Conservation (phyloP, 1,140 invertebrate species). For the Drosophila guanche region DNA sequence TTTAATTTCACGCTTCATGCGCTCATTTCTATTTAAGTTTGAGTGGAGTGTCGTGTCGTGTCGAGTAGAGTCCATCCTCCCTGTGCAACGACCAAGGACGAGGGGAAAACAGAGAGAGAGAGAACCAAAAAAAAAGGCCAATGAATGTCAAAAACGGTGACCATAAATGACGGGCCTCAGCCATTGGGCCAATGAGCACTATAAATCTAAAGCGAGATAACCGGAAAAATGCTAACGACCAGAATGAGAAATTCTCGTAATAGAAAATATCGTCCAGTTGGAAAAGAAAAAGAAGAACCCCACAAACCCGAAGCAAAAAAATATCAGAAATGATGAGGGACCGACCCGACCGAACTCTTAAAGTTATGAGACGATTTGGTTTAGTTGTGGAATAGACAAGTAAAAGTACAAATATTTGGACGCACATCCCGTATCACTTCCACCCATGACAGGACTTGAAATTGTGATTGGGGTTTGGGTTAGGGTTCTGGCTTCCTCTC, state of each 20-base stretch:
- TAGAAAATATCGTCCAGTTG: constrained; percentile 34
- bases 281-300: constrained; percentile 4
- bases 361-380: constrained; percentile 65
- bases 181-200: constrained; percentile 58
- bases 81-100: constrained; percentile 16
- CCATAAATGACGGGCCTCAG: constrained; percentile 68
- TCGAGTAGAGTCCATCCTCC: constrained; percentile 11
- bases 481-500: not conserved
- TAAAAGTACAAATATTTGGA: constrained; percentile 65
- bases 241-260: constrained; percentile 3
- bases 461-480: constrained; percentile 7
- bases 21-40: constrained; percentile 81
- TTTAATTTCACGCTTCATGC: constrained; percentile 81
- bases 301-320: constrained; percentile 29
- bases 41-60: constrained; percentile 65
- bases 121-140: constrained; percentile 52
- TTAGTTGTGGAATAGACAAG: constrained; percentile 33
- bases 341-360: constrained; percentile 5
- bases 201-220: constrained; percentile 62
- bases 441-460: constrained; percentile 22
- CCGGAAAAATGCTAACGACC: constrained; percentile 55
- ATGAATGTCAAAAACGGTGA: constrained; percentile 81
- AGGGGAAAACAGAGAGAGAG: constrained; percentile 15
- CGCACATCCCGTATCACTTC: constrained; percentile 39
- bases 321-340: constrained; percentile 40